Evolutionary conservation across 2,888 invertebrate species (phyloP).

Genomic region (Euzophera pinguis): DNA sequence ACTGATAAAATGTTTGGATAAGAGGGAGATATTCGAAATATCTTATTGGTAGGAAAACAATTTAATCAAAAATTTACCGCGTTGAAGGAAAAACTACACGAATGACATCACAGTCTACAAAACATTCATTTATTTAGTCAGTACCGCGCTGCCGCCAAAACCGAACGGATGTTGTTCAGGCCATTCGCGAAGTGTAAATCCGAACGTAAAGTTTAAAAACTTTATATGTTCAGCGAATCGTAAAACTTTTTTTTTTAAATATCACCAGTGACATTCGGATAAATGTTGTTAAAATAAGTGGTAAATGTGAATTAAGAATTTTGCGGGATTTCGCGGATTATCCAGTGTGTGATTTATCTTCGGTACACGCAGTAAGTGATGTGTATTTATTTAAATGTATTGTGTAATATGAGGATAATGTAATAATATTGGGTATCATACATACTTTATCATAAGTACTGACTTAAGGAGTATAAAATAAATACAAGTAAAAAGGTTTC

Average conservation of each 20-base stretch:
- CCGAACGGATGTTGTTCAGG: background rate
- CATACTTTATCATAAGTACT: too few species aligned
- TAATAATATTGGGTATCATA: too few species aligned
- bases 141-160: background rate
- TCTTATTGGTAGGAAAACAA: too few species aligned
- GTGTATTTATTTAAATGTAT: slow-evolving; percentile 1
- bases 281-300: background rate
- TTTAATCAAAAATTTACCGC: background rate
- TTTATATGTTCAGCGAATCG: background rate
- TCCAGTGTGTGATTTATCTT: slow-evolving; percentile 8
- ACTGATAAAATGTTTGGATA: too few species aligned
- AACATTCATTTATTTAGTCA: background rate
- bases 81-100: background rate
- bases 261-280: background rate
- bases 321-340: slow-evolving; percentile 16
- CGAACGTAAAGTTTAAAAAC: background rate
- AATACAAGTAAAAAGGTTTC: too few species aligned
- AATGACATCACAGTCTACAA: background rate
- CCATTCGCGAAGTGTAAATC: background rate
- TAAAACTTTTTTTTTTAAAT: background rate
- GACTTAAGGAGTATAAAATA: too few species aligned
- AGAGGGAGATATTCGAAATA: too few species aligned
- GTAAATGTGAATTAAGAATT: slow-evolving; percentile 9
- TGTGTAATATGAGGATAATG: background rate
- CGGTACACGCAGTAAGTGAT: background rate